Base-by-base conservation (phyloP, 2,113 vertebrate genomes). In the Oxyruncus cristatus region DNA sequence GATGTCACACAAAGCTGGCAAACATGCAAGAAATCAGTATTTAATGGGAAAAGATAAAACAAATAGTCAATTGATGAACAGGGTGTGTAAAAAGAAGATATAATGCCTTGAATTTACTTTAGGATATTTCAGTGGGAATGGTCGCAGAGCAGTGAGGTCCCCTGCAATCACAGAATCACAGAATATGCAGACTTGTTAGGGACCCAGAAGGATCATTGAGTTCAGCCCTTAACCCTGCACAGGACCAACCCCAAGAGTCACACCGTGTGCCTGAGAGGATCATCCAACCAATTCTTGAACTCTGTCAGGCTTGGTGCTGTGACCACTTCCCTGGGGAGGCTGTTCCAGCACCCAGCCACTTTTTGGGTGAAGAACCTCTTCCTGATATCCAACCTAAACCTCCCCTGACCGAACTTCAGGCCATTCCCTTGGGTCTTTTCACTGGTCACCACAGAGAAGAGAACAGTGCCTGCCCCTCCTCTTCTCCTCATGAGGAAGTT, bases 21-120 rank as follows among this genome's bases (percentile, higher is more conserved):
- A 85, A 76, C 85, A 74, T 89, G 70, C 49, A 44, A 44, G 50
- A 95, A 96, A 96, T 97, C 91, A 80, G 59, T 96, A 91, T 61
- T 65, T 97, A 62, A 18, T 67, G n/a, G 77, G 59, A 72, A 95
- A 85, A 85, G 56, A 56, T 71, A 28, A 85, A 87, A 65, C 33
- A 92, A 27, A 89, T 94, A 89, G 32, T 85, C 70, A 78, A 19
- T 46, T 85, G 59, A 81, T 92, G 50, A 88, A 21, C 12, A 44
- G 22, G 8, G 15, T 85, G 15, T 74, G 32, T 71, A 42, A 68
- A 88, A 89, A 59, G 28, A 26, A 89, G 84, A 79, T 63, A 93
- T 79, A 82, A 72, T 61, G 37, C 19, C 66, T 73, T 85, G 30
- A 66, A 77, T 93, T 88, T 90, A 73, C 22, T 73, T 78, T 33